phyloP scores from a whole-genome alignment of 1,140 invertebrate genomes.

The Aphaenogaster ashmeadi region DNA sequence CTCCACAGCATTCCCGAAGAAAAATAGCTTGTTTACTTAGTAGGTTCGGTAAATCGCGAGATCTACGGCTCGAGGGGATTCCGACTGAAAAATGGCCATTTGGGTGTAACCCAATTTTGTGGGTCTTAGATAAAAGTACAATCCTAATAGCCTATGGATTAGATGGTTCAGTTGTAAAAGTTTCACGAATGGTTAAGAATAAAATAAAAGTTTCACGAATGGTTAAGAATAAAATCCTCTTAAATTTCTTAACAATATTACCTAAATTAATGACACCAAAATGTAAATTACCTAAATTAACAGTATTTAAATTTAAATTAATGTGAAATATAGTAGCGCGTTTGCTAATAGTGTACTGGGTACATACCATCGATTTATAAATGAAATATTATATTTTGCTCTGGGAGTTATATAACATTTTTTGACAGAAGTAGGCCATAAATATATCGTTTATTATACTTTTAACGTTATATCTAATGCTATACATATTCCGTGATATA shows the following conservation, averaged over 20 bases:
- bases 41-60: conserved; percentile 40
- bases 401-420: not conserved
- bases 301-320: not conserved
- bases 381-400: conserved; percentile 4
- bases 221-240: conserved; percentile 1
- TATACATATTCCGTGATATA: not conserved
- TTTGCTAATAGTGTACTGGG: no score
- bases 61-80: conserved; percentile 25
- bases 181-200: not conserved
- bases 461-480: not conserved
- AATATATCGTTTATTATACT: conserved; percentile 36
- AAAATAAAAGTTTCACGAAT: conserved; percentile 7
- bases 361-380: not conserved
- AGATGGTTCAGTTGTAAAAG: conserved; percentile 9
- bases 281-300: not conserved
- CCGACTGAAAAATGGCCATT: conserved; percentile 38
- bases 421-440: conserved; percentile 5
- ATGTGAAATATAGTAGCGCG: not conserved
- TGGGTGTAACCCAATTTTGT: conserved; percentile 44
- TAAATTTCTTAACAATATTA: not conserved
- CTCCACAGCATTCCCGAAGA: not conserved
- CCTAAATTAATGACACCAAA: not conserved
- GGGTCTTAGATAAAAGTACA: conserved; percentile 33
- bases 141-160: conserved; percentile 30
- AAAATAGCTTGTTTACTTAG: conserved; percentile 62